A percentile compares a stretch with the other conserved stretches of the same genome.
phyloP scores from a whole-genome alignment of 2,113 vertebrate genomes.

The Psilopogon haemacephalus region DNA sequence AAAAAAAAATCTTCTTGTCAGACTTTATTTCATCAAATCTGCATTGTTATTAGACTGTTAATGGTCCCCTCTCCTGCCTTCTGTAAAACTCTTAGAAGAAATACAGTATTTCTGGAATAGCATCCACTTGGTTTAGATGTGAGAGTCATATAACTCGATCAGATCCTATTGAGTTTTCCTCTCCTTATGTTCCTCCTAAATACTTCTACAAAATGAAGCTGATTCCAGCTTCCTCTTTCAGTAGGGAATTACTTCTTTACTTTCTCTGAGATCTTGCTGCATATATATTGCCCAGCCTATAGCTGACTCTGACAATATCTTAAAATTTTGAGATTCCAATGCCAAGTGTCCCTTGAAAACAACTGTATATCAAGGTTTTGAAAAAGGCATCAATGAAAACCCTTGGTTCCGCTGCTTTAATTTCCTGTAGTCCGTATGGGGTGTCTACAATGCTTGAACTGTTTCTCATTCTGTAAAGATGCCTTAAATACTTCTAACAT shows the following conservation, averaged over 20 bases:
- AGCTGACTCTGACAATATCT: not conserved
- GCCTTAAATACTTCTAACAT: not conserved
- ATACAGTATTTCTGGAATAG: not conserved
- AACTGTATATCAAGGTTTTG: not conserved
- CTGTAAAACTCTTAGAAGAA: not conserved
- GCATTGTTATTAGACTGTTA: not conserved
- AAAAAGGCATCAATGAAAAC: not conserved
- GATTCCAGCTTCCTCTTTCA: not conserved
- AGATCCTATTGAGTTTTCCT: not conserved
- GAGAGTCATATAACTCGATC: not conserved
- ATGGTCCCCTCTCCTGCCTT: not conserved
- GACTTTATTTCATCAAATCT: not conserved
- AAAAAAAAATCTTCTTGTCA: not conserved
- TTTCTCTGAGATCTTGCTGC: not conserved
- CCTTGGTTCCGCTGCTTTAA: not conserved
- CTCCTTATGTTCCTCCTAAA: not conserved
- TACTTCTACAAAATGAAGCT: not conserved
- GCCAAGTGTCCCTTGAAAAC: not conserved
- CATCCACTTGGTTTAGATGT: accelerated
- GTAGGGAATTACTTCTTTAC: not conserved
- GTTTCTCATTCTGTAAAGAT: not conserved
- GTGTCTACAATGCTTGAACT: not conserved
- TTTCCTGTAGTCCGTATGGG: not conserved
- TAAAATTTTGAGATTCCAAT: not conserved
- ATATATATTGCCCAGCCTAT: not conserved